A percentile compares a stretch with the other conserved stretches of the same genome.
phyloP scores from a whole-genome alignment of 2,888 invertebrate genomes.

The Heliconius aoede region DNA sequence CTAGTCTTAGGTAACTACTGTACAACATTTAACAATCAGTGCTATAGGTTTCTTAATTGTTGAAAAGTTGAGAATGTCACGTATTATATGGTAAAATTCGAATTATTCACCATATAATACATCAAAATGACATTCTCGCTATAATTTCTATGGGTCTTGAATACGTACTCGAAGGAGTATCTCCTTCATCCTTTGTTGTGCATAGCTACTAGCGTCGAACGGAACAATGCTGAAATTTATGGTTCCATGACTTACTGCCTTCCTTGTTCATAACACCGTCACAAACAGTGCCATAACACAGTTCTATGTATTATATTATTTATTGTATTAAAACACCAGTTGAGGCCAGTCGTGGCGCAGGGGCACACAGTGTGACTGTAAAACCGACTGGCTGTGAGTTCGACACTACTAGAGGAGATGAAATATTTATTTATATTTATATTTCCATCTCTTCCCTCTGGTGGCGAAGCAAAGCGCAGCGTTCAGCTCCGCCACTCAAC shows the following conservation, averaged over 20 bases:
- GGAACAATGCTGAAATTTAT: conserved; percentile 48
- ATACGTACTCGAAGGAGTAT: conserved; percentile 20
- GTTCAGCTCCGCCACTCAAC: no score
- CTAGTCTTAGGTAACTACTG: neutral
- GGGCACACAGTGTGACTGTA: no score
- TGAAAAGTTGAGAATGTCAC: no score
- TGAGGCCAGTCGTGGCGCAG: no score
- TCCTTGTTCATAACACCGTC: conserved; percentile 15
- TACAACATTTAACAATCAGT: conserved; percentile 1
- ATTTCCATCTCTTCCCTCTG: no score
- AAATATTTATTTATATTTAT: no score
- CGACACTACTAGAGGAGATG: no score
- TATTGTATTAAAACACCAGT: no score
- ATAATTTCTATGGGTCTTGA: neutral
- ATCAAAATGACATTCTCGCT: conserved; percentile 35
- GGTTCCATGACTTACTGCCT: conserved; percentile 30
- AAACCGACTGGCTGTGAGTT: no score
- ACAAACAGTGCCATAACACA: conserved; percentile 26
- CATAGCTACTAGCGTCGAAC: conserved; percentile 36
- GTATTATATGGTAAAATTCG: no score
- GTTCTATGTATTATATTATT: conserved; percentile 13
- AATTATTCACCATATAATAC: conserved; percentile 11
- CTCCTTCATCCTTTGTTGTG: conserved; percentile 42
- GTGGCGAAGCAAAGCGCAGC: no score
- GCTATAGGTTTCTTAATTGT: neutral